These are phyloP conservation scores for Emydocephalus ijimae DNA, from an alignment of 2,113 vertebrate genomes.

Conservation along the genomic window DNA sequence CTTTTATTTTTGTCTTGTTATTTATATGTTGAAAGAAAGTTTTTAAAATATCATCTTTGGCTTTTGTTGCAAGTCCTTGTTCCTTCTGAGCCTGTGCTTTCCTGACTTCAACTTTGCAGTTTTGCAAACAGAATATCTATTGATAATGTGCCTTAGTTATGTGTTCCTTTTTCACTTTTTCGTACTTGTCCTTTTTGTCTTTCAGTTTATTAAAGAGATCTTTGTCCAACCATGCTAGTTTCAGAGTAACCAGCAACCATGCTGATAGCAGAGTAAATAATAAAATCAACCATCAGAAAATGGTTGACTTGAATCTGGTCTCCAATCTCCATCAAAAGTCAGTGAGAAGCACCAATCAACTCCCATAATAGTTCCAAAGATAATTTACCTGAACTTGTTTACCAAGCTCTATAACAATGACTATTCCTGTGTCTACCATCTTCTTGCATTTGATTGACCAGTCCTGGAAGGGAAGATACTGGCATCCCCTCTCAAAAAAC, in stretches of 20 bases:
- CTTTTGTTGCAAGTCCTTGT: background rate
- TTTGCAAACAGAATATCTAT: background rate
- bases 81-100: background rate
- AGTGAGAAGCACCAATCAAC: background rate
- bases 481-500: slow-evolving; percentile 86
- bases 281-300: background rate
- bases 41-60: background rate
- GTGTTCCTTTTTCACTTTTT: background rate
- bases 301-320: background rate
- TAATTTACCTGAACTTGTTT: slow-evolving; percentile 82
- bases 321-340: background rate
- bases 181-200: background rate
- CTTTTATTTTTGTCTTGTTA: too few species aligned
- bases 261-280: background rate
- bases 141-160: background rate
- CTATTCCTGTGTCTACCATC: slow-evolving; percentile 80
- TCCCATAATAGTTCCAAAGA: background rate
- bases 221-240: background rate
- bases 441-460: slow-evolving; percentile 80
- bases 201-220: background rate
- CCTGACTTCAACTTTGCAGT: background rate
- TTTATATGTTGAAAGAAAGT: background rate
- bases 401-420: slow-evolving; percentile 80
- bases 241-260: background rate
- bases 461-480: slow-evolving; percentile 77